Conservation (phyloP, 2,797 vertebrate genomes). For the Pagetopsis macropterus region DNA sequence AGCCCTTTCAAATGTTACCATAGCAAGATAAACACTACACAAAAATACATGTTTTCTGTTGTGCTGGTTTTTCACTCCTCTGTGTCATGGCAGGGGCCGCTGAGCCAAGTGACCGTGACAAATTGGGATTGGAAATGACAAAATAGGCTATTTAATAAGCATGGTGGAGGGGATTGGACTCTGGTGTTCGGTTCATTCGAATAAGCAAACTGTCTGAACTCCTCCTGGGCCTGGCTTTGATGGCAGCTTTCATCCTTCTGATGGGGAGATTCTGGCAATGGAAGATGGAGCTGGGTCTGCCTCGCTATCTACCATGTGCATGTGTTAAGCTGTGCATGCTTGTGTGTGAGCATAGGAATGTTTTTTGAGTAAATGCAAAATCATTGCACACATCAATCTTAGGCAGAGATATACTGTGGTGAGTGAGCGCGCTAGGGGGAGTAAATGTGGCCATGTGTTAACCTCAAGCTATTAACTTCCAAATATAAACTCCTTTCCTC, state of each 20-base stretch:
- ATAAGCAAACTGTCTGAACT: conserved; percentile 78
- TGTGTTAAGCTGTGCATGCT: conserved; percentile 15
- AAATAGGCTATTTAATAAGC: conserved; percentile 79
- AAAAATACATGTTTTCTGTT: conserved; percentile 58
- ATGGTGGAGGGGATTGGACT: conserved; percentile 77
- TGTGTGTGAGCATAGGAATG: conserved; percentile 28
- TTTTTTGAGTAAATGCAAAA: conserved; percentile 64
- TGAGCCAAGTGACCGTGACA: conserved; percentile 78
- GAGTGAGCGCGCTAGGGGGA: conserved; percentile 37
- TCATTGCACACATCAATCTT: conserved; percentile 69
- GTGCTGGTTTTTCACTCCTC: conserved; percentile 35
- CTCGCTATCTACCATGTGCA: conserved; percentile 42
- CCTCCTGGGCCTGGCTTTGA: conserved; percentile 78
- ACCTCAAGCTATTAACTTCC: conserved; percentile 72
- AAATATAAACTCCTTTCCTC: conserved; percentile 66
- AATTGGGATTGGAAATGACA: conserved; percentile 81
- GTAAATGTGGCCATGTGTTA: conserved; percentile 57
- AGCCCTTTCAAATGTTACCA: conserved; percentile 64
- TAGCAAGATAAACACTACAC: conserved; percentile 44
- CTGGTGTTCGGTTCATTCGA: conserved; percentile 73
- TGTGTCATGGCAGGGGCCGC: conserved; percentile 62
- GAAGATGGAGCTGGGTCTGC: conserved; percentile 52
- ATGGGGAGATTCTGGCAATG: conserved; percentile 74
- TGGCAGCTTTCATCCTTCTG: conserved; percentile 80
- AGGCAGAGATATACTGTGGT: conserved; percentile 54